Evolutionary conservation across 2,888 invertebrate species (phyloP).

Genomic region (Zhuqinia jingwanae): DNA sequence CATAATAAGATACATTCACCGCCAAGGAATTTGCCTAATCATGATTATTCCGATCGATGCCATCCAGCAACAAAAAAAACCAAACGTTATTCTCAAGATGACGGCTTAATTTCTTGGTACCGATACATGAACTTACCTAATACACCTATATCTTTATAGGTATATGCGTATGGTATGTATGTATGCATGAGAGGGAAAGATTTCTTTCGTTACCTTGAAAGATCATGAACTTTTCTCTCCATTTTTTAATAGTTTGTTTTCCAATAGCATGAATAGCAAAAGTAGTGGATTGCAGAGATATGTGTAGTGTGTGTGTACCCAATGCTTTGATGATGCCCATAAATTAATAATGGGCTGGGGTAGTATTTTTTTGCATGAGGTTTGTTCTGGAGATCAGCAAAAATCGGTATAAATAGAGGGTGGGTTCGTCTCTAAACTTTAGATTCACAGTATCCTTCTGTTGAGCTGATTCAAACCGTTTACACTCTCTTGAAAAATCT

Average conservation of each 20-base stretch:
- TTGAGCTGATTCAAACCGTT: slow-evolving; percentile 67
- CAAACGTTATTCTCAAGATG: too few species aligned
- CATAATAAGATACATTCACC: too few species aligned
- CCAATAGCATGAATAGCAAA: too few species aligned
- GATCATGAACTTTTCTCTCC: slow-evolving; percentile 23
- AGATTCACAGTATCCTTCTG: slow-evolving; percentile 47
- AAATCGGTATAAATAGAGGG: slow-evolving; percentile 44
- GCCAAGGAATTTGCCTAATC: too few species aligned
- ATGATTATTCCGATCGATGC: too few species aligned
- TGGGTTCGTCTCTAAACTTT: neutral
- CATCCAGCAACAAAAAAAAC: too few species aligned
- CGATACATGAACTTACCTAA: neutral
- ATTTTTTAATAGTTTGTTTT: too few species aligned
- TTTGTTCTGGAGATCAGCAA: neutral
- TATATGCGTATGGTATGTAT: neutral
- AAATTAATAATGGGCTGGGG: too few species aligned
- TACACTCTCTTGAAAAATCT: slow-evolving; percentile 41
- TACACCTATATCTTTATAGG: neutral
- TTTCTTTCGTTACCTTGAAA: slow-evolving; percentile 6
- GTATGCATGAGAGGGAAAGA: neutral
- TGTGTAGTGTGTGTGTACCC: too few species aligned
- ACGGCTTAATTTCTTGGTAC: too few species aligned
- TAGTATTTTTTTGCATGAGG: neutral
- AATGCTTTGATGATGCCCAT: too few species aligned
- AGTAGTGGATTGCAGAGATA: too few species aligned